Percentiles rank a stretch among this genome's conserved stretches.
These are phyloP conservation scores for Petrolisthes manimaculis DNA, from an alignment of 2,888 invertebrate species.

Conservation along the genomic window DNA sequence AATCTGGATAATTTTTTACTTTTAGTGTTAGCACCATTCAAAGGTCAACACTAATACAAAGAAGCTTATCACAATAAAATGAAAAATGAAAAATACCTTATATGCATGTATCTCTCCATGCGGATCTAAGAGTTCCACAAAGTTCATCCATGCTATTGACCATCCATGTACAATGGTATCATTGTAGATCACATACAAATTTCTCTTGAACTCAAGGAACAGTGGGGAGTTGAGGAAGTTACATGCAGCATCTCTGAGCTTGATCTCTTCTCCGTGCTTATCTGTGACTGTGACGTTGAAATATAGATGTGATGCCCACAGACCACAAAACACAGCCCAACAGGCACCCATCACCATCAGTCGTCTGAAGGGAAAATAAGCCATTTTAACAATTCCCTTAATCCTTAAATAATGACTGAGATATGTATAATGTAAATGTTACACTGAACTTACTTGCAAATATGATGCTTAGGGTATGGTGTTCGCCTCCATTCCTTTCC, in stretches of 20 bases:
- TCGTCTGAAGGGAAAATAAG: slow-evolving; percentile 72
- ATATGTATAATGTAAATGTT: background rate
- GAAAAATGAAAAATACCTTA: slow-evolving; percentile 73
- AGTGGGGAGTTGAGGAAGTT: slow-evolving; percentile 86
- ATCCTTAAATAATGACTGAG: background rate
- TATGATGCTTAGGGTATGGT: slow-evolving; percentile 72
- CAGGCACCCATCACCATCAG: slow-evolving; percentile 76
- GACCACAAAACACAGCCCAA: slow-evolving; percentile 77
- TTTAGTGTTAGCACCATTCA: no score
- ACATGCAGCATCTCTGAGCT: slow-evolving; percentile 86
- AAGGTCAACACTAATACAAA: no score
- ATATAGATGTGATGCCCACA: slow-evolving; percentile 85
- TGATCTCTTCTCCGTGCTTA: slow-evolving; percentile 85
- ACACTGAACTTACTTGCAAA: slow-evolving; percentile 68
- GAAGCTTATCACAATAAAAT: no score
- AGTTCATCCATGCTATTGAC: slow-evolving; percentile 87
- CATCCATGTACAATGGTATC: slow-evolving; percentile 89
- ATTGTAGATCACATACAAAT: slow-evolving; percentile 79
- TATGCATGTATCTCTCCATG: slow-evolving; percentile 91
- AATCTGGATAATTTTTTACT: no score
- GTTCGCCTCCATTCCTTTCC: slow-evolving; percentile 84
- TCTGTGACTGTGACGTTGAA: slow-evolving; percentile 90
- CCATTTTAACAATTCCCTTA: background rate
- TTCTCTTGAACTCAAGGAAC: slow-evolving; percentile 80
- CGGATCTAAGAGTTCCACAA: slow-evolving; percentile 88